These are phyloP conservation scores for Drosophila mayaguana DNA, from an alignment of 2,888 invertebrate genomes.

Conservation along the genomic window DNA sequence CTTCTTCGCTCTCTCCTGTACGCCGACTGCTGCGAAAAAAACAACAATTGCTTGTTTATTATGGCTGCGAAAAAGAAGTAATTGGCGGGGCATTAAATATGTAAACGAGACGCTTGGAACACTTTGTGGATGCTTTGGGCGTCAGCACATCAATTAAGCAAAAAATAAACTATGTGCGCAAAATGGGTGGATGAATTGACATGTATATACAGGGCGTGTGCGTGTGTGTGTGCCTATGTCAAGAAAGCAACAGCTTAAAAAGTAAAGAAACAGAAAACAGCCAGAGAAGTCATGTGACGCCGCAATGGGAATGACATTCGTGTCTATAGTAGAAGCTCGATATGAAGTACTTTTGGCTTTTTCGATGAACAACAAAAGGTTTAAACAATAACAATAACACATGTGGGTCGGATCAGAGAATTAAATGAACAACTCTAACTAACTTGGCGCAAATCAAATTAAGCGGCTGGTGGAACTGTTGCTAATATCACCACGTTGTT, in stretches of 20 bases:
- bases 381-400: conserved; percentile 39
- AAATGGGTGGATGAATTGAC: conserved; percentile 25
- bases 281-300: conserved; percentile 19
- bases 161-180: conserved; percentile 38
- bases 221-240: conserved; percentile 33
- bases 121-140: conserved; percentile 34
- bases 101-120: conserved; percentile 10
- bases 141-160: conserved; percentile 56
- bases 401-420: conserved; percentile 49
- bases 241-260: conserved; percentile 38
- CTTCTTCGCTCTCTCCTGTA: conserved; percentile 66
- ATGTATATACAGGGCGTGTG: conserved; percentile 35
- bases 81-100: background rate
- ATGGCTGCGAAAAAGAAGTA: background rate
- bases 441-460: conserved; percentile 84
- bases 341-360: conserved; percentile 18
- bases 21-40: conserved; percentile 48
- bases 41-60: background rate
- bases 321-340: conserved; percentile 16
- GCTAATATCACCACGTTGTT: conserved; percentile 82
- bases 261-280: conserved; percentile 21
- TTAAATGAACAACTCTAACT: conserved; percentile 76
- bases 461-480: conserved; percentile 83
- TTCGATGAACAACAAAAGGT: conserved; percentile 33
- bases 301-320: conserved; percentile 22